Base-by-base conservation (phyloP, 2,888 invertebrate genomes). In the Phyllotreta cruciferae region DNA sequence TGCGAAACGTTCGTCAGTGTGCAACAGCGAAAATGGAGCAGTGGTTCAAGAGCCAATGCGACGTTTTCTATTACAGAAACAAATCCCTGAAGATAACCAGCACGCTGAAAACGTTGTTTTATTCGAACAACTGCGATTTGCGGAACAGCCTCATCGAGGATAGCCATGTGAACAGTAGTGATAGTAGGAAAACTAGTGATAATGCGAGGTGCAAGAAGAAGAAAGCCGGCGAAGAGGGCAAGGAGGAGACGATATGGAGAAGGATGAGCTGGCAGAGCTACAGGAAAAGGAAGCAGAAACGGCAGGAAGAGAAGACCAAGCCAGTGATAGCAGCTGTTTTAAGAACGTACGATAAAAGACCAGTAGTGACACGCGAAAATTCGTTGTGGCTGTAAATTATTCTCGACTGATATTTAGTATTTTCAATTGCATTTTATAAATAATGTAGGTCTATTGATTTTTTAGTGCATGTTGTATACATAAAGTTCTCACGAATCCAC, bases 281-380 rank as follows among this genome's bases (percentile, higher is more conserved):
- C 36, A 68, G 69, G 37, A 71, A 70, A 62, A 70, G 71, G 10
- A 70, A 63, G 45, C 70, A 74, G 42, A 71, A 70, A 42, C 71
- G 66, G 44, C 66, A 69, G 42, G 70, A 73, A 42, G 71, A 75
- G 35, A 71, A 71, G 60, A 70, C 58, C 56, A 73, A 73, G 61
- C 76, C 77, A 1, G 66, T 74, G 38, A 69, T 77, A 60, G 72
- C 78, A 4, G 70, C 70, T 24, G 77, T 78, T 38, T 63, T 78
- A 60, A 70, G 73, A 13, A 76, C 77, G 34, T 78, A 77, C 61
- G 75, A 77, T 62, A 76, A 72, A 63, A 62, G 69, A 8, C 53
- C 57, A 10, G 44, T 63, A 7, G 47, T 63, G 36, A 57, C 55
- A 14, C 54, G 47, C 34, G 56, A 67, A 35, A 66, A 62, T 54